A percentile compares a stretch with the other conserved stretches of the same genome.
These are phyloP conservation scores for Dipus sagitta DNA, from an alignment of 2,797 vertebrate genomes.

Conservation along the genomic window DNA sequence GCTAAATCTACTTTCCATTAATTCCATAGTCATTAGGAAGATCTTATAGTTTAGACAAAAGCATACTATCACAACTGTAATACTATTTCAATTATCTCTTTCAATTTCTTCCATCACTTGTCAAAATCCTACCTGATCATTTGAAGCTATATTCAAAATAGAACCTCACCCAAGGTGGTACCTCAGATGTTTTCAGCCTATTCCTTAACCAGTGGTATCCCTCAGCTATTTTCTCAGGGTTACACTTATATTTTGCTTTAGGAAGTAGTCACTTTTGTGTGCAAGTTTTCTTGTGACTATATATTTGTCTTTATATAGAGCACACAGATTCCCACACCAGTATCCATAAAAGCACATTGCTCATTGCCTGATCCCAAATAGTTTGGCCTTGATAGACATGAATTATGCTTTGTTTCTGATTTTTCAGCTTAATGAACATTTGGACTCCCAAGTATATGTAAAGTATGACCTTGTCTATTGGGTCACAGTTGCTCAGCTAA, in stretches of 20 bases:
- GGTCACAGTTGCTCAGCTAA: not conserved
- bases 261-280: not conserved
- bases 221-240: not conserved
- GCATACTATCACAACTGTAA: not conserved
- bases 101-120: not conserved
- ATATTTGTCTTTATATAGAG: not conserved
- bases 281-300: not conserved
- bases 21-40: not conserved
- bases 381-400: not conserved
- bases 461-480: constrained; percentile 5
- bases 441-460: not conserved
- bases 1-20: not conserved
- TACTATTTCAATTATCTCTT: constrained; percentile 16
- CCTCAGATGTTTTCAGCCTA: not conserved
- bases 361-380: not conserved
- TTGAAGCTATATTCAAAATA: constrained; percentile 24
- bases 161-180: not conserved
- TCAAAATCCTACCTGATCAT: constrained; percentile 6
- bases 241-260: not conserved
- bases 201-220: not conserved
- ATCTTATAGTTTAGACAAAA: constrained; percentile 38
- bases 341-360: not conserved
- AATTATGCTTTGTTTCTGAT: not conserved
- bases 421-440: constrained; percentile 35
- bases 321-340: no score